Evolutionary conservation across 1,140 invertebrate species (phyloP).

Genomic region (Popillia japonica): DNA sequence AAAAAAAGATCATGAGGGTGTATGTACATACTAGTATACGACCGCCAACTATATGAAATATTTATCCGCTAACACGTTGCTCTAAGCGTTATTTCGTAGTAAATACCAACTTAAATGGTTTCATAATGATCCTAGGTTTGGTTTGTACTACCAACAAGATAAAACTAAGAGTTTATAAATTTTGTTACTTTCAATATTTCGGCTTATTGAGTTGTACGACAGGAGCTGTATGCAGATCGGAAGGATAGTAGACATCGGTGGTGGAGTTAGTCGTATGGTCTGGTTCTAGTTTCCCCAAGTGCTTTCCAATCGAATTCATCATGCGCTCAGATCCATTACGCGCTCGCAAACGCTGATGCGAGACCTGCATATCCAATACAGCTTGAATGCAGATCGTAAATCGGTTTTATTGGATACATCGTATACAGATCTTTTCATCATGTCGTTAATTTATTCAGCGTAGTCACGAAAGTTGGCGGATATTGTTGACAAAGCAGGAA

Average conservation of each 20-base stretch:
- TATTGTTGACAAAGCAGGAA: not conserved
- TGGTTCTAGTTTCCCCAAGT: conserved; percentile 43
- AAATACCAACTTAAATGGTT: too few relatives aligned
- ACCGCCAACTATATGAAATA: not conserved
- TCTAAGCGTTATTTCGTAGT: too few relatives aligned
- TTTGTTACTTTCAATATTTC: too few relatives aligned
- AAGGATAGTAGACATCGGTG: too few relatives aligned
- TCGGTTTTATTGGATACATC: conserved; percentile 44
- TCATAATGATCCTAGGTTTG: too few relatives aligned
- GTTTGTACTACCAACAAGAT: too few relatives aligned
- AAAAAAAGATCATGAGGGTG: not conserved
- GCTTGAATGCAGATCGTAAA: conserved; percentile 23
- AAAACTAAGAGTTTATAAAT: too few relatives aligned
- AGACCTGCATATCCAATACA: conserved; percentile 48
- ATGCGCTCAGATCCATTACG: conserved; percentile 47
- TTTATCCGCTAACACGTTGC: not conserved
- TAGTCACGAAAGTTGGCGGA: not conserved
- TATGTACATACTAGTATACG: not conserved
- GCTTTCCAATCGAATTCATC: conserved; percentile 50
- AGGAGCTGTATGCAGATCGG: too few relatives aligned
- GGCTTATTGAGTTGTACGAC: too few relatives aligned
- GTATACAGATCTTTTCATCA: conserved; percentile 15
- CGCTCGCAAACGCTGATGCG: conserved; percentile 44
- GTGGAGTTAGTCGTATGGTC: not conserved
- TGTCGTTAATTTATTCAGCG: not conserved